Evolutionary conservation across 2,797 vertebrate genomes (phyloP), one percentile per base, ranked within the genome.

Genomic region (Takifugu rubripes): DNA sequence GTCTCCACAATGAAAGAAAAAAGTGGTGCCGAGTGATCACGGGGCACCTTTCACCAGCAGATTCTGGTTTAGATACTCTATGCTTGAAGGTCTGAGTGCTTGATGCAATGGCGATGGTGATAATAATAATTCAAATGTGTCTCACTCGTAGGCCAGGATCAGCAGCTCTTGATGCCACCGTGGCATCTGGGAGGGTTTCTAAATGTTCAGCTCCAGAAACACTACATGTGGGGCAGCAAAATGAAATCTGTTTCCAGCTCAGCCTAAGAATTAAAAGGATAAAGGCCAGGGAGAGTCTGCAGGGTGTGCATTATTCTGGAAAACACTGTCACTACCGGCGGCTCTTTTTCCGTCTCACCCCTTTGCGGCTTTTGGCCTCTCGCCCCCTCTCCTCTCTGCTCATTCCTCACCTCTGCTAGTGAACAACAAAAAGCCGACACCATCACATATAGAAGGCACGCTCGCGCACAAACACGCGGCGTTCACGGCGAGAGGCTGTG

Each of bases 391-490:
- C 42, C 56, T 52, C 51, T 17, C 54, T 17, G 36, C 16, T 17
- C 26, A 54, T 55, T 59, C 57, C 43, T 68, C 5, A 15, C 44
- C 42, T 60, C 53, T 14, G 58, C 50, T 27, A 51, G 50, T 17
- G 48, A 45, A 68, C 16, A 74, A 29, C 52, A 25, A 64, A 55
- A 73, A 68, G 57, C 49, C 46, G 11, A 48, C 27, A 49, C 40
- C 47, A 69, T 58, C 53, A 74, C 79, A 76, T 61, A 64, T 77
- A 55, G 61, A 44, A 17, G 66, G 25, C 52, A 69, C 52, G 40
- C 61, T 25, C 16, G 27, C 9, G 61, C 56, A 52, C 40, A 61
- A 31, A 26, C 26, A 29, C 45, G 52, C 29, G 21, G 45, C 29
- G 36, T 2, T 14, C 55, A 31, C 49, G 49, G 47, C 6, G 50